Percentiles rank a stretch among this genome's conserved stretches.
phyloP scores from a whole-genome alignment of 2,113 vertebrate genomes.

The Bambusicola thoracicus region DNA sequence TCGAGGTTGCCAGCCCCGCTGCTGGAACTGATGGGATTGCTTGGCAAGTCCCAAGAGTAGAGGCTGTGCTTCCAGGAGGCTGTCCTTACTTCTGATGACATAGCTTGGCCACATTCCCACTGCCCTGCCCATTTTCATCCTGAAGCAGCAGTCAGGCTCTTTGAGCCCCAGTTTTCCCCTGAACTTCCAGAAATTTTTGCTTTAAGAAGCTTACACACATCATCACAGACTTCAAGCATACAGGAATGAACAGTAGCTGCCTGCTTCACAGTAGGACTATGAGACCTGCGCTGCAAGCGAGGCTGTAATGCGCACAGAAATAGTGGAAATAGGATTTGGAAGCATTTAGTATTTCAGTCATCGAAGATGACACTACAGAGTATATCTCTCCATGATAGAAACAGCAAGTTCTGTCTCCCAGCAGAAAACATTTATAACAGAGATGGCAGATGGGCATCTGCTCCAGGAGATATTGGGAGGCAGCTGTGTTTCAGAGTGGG shows the following conservation, averaged over 20 bases:
- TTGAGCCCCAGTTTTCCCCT: background rate
- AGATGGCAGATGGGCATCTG: background rate
- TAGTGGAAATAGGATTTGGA: background rate
- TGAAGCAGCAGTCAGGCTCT: fast-evolving
- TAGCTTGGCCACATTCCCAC: background rate
- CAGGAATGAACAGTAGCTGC: background rate
- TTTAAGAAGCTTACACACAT: background rate
- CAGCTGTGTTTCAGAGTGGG: background rate
- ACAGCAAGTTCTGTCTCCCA: background rate
- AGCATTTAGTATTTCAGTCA: background rate
- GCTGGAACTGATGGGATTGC: background rate
- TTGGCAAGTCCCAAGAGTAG: background rate
- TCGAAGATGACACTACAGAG: background rate
- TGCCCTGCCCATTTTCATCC: background rate
- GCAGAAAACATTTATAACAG: background rate
- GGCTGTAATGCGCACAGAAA: background rate
- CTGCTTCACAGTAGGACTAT: background rate
- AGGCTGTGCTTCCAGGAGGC: background rate
- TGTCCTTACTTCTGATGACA: background rate
- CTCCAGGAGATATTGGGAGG: background rate
- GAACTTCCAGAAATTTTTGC: background rate
- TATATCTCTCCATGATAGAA: background rate
- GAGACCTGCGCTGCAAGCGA: background rate
- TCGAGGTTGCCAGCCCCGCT: background rate
- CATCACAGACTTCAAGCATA: background rate